phyloP scores from a whole-genome alignment of 1,140 invertebrate species.

The Zaprionus africanus region DNA sequence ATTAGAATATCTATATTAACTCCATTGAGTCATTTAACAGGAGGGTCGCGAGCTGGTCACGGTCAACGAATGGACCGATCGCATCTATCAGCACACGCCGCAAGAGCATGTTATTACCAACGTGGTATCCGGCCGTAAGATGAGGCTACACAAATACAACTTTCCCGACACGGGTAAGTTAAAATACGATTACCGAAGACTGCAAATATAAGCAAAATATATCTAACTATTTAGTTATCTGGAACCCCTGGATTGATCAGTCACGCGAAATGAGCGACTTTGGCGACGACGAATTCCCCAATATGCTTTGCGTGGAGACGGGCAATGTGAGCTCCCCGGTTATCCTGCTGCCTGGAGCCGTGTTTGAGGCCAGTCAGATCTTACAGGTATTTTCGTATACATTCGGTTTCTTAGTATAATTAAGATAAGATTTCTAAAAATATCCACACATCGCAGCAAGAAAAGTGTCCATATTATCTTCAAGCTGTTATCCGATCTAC shows the following conservation, averaged over 20 bases:
- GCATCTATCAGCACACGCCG: constrained; percentile 96
- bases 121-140: constrained; percentile 95
- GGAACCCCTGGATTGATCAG: constrained; percentile 98
- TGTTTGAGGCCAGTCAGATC: constrained; percentile 83
- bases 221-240: constrained; percentile 88
- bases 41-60: constrained; percentile 95
- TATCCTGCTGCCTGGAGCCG: constrained; percentile 92
- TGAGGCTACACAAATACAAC: constrained; percentile 96
- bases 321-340: constrained; percentile 94
- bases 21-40: constrained; percentile 24
- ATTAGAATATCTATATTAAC: not conserved
- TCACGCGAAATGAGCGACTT: constrained; percentile 96
- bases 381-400: constrained; percentile 65
- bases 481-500: not conserved
- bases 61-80: constrained; percentile 95
- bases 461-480: constrained; percentile 49
- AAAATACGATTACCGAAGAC: not conserved
- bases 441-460: constrained; percentile 49
- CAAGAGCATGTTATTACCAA: constrained; percentile 96
- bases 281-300: constrained; percentile 97
- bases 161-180: constrained; percentile 93
- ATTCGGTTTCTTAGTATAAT: not conserved
- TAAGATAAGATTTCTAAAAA: not conserved
- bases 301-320: constrained; percentile 97
- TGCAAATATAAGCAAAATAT: not conserved